Evolutionary conservation across 2,113 vertebrate genomes (phyloP).

Genomic region (Lonchura striata): DNA sequence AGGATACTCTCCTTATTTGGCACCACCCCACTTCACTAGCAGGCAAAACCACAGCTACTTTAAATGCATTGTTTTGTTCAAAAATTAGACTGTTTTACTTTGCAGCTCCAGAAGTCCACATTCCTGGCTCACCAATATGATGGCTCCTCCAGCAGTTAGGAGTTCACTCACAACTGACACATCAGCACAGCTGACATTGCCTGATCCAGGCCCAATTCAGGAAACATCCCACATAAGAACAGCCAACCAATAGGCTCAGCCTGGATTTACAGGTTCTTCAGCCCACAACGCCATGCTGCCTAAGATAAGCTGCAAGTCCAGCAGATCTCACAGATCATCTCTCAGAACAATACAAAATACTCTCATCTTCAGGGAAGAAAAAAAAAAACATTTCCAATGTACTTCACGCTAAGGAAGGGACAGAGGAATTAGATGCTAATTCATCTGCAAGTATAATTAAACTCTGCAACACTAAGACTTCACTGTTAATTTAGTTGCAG

Average conservation of each 20-base stretch:
- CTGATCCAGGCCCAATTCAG: accelerated
- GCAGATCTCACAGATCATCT: neutral
- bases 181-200: neutral
- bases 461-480: slow-evolving; percentile 23
- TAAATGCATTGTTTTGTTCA: neutral
- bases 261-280: neutral
- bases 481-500: slow-evolving; percentile 43
- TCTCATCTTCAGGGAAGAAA: neutral
- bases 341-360: neutral
- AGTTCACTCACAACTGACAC: neutral
- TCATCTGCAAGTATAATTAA: slow-evolving; percentile 66
- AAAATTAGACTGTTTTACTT: neutral
- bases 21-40: neutral
- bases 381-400: neutral
- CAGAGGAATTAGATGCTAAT: slow-evolving; percentile 21
- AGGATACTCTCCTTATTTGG: neutral
- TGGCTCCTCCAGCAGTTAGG: neutral
- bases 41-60: neutral
- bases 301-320: neutral
- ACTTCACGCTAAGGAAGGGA: neutral
- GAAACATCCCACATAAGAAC: neutral
- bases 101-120: neutral
- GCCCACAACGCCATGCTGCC: accelerated
- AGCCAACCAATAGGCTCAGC: neutral
- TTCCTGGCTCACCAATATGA: neutral